Conservation (phyloP, 2,113 vertebrate species). For the Propithecus coquereli region DNA sequence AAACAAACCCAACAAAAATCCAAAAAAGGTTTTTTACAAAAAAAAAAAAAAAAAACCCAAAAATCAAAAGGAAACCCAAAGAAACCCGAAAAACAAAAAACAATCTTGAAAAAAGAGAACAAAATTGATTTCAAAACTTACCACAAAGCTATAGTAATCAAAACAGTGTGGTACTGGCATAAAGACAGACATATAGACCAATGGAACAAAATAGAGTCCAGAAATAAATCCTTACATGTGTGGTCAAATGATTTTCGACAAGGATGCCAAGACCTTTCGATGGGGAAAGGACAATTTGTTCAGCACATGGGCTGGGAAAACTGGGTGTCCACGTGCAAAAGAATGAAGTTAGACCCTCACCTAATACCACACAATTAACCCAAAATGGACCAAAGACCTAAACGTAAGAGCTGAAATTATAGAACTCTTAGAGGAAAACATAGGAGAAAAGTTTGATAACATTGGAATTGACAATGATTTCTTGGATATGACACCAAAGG, state of each 20-base stretch:
- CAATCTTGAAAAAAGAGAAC: neutral
- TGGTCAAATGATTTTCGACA: neutral
- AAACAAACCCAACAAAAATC: neutral
- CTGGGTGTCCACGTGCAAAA: neutral
- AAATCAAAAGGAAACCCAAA: neutral
- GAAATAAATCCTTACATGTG: neutral
- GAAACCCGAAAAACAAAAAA: neutral
- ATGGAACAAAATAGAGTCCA: neutral
- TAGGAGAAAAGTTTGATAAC: neutral
- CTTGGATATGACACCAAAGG: neutral
- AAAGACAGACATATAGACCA: neutral
- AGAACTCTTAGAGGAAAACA: neutral
- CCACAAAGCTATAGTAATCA: neutral
- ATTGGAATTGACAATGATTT: neutral
- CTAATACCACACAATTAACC: neutral
- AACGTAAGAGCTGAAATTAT: neutral
- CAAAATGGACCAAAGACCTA: neutral
- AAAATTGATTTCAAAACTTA: neutral
- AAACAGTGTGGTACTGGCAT: neutral
- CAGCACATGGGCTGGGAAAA: neutral
- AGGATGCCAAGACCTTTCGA: neutral
- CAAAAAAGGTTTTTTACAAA: neutral
- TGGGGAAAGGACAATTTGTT: neutral
- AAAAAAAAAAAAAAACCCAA: neutral
- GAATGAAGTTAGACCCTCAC: neutral